These are phyloP conservation scores for Digitonthophagus gazella DNA, from an alignment of 2,888 invertebrate species.

Conservation along the genomic window DNA sequence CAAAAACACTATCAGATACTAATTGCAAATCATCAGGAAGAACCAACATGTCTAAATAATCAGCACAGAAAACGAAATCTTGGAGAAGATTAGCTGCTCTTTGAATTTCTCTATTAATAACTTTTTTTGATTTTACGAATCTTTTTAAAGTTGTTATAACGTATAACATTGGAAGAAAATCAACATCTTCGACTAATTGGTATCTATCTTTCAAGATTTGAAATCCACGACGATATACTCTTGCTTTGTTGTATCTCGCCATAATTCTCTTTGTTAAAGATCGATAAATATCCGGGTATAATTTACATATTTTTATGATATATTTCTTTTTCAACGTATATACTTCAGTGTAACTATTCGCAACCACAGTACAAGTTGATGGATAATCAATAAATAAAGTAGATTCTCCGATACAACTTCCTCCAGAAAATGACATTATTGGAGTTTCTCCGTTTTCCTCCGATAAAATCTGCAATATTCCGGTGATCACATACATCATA, in stretches of 20 bases:
- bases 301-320: conserved; percentile 29
- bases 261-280: conserved; percentile 24
- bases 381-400: conserved; percentile 30
- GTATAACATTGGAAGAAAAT: conserved; percentile 25
- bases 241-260: conserved; percentile 27
- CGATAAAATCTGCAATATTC: conserved; percentile 36
- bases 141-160: conserved; percentile 22
- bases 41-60: conserved; percentile 27
- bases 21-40: conserved; percentile 30
- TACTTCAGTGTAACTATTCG: conserved; percentile 34
- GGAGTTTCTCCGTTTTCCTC: conserved; percentile 38
- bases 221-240: neutral
- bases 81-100: conserved; percentile 5
- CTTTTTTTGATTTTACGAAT: neutral
- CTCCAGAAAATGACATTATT: conserved; percentile 34
- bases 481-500: conserved; percentile 36
- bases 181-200: neutral
- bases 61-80: conserved; percentile 25
- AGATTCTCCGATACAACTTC: conserved; percentile 35
- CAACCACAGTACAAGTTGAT: conserved; percentile 33
- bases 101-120: conserved; percentile 3
- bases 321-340: conserved; percentile 28
- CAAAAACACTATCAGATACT: conserved; percentile 33
- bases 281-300: conserved; percentile 31
- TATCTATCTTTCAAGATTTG: neutral